phyloP scores from a whole-genome alignment of 1,140 invertebrate genomes.

The Matsumurasca onukii region DNA sequence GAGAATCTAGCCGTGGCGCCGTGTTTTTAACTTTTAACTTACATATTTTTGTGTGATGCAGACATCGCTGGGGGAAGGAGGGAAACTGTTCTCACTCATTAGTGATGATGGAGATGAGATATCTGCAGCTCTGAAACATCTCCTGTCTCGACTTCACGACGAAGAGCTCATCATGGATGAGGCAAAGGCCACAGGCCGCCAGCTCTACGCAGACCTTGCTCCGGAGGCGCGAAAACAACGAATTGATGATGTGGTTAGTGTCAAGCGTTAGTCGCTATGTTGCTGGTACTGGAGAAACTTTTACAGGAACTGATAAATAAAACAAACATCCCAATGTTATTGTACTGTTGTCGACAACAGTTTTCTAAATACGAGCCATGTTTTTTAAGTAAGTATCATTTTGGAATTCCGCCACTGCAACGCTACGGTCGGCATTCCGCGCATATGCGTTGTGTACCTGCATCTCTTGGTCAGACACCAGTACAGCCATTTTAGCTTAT shows the following conservation, averaged over 20 bases:
- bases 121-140: constrained; percentile 47
- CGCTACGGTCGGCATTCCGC: too few relatives aligned
- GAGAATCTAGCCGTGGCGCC: too few relatives aligned
- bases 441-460: too few relatives aligned
- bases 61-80: constrained; percentile 46
- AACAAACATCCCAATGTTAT: too few relatives aligned
- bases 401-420: too few relatives aligned
- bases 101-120: constrained; percentile 44
- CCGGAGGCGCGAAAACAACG: constrained; percentile 61
- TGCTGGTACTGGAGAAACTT: background rate
- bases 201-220: constrained; percentile 65
- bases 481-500: too few relatives aligned
- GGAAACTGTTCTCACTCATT: constrained; percentile 41
- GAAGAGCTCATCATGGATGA: constrained; percentile 75
- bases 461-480: too few relatives aligned
- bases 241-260: constrained; percentile 67
- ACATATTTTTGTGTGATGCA: constrained; percentile 34
- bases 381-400: too few relatives aligned
- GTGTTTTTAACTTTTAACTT: too few relatives aligned
- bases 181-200: constrained; percentile 75
- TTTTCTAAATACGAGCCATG: too few relatives aligned
- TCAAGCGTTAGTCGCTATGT: background rate
- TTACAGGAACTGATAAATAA: background rate
- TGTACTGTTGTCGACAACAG: too few relatives aligned
- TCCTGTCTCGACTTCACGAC: constrained; percentile 42